Percentiles rank a stretch among this genome's conserved stretches.
phyloP scores from a whole-genome alignment of 2,888 invertebrate species.

The Drymonia ruficornis region DNA sequence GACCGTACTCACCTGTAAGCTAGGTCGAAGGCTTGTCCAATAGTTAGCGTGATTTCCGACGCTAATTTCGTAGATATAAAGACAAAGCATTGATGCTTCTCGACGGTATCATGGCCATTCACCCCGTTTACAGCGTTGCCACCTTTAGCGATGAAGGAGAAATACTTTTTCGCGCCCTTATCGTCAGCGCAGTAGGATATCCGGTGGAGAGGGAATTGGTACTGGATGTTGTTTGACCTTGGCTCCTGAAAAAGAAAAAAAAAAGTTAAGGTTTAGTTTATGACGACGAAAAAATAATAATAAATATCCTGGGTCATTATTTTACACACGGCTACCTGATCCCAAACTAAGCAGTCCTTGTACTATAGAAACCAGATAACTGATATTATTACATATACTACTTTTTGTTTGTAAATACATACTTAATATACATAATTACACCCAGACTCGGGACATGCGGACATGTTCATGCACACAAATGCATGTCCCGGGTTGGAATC shows the following conservation, averaged over 20 bases:
- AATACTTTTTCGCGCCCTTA: constrained; percentile 98
- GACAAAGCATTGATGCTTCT: constrained; percentile 97
- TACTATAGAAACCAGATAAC: no score
- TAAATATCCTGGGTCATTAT: no score
- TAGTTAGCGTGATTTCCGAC: constrained; percentile 98
- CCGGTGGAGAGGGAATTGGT: constrained; percentile 98
- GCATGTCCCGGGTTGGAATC: no score
- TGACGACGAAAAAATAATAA: no score
- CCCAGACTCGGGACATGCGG: no score
- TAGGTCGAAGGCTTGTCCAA: constrained; percentile 99
- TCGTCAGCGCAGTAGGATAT: constrained; percentile 99
- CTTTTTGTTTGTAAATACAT: no score
- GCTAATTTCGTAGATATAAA: constrained; percentile 99
- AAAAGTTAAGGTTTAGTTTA: no score
- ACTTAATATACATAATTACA: no score
- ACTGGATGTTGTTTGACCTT: constrained; percentile 91
- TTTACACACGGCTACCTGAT: no score
- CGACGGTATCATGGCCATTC: constrained; percentile 82
- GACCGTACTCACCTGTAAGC: constrained; percentile 89
- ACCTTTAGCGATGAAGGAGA: constrained; percentile 96
- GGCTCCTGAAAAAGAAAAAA: constrained; percentile 85
- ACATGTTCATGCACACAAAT: no score
- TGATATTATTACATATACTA: no score
- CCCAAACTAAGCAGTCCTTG: no score
- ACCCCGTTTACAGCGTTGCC: constrained; percentile 66